phyloP scores from a whole-genome alignment of 1,140 invertebrate genomes.

The Pseudomyrmex sp. region DNA sequence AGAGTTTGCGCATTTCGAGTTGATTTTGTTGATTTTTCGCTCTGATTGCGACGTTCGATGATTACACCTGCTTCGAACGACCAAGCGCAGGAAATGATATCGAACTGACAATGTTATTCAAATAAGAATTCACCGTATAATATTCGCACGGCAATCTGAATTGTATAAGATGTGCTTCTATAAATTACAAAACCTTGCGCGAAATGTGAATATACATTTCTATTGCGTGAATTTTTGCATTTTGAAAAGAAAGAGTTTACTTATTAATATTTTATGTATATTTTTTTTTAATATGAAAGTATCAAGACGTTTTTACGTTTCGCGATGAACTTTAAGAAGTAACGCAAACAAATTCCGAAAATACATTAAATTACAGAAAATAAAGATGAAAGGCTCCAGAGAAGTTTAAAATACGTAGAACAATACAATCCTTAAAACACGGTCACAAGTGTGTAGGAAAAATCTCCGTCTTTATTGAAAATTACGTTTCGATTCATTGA shows the following conservation, averaged over 20 bases:
- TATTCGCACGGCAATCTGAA: neutral
- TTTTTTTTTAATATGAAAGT: neutral
- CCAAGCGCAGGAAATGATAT: neutral
- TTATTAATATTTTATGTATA: neutral
- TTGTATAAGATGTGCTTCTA: neutral
- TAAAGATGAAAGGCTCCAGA: no score
- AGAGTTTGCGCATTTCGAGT: neutral
- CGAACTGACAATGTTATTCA: neutral
- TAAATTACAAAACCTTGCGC: neutral
- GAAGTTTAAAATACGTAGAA: no score
- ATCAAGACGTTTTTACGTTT: neutral
- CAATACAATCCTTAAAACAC: no score
- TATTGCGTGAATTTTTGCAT: neutral
- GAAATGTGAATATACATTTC: neutral
- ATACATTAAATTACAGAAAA: no score
- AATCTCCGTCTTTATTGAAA: no score
- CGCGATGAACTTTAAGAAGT: neutral
- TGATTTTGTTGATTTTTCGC: slow-evolving; percentile 3
- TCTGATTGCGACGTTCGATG: slow-evolving; percentile 8
- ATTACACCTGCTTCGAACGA: slow-evolving; percentile 15
- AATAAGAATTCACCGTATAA: neutral
- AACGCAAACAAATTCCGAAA: neutral
- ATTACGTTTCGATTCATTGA: no score
- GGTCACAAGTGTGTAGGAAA: no score
- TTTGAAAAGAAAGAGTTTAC: neutral